Base-by-base conservation (phyloP, 2,797 vertebrate species). In the Chelidonichthys spinosus region DNA sequence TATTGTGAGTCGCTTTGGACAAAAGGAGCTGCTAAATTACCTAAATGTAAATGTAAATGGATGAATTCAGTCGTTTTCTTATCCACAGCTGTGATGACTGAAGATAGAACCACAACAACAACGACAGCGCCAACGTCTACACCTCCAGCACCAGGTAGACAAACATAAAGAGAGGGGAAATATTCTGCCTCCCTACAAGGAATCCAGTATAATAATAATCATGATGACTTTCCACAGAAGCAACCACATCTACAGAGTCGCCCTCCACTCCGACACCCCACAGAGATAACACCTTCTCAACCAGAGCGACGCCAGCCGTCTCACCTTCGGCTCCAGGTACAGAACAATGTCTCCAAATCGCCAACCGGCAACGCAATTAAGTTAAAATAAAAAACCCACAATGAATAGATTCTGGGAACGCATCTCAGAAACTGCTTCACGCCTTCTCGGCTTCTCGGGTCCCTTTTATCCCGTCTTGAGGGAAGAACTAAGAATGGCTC, bases 291-390 rank as follows among this genome's bases (percentile, higher is more conserved):
- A 15, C 50, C 35, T 10, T 46, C 72, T 62, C 74, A 76, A 25
- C 50, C 63, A 73, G 63, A 2, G 14, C 52, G 52, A 43, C 77
- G 59, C 1, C 76, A 58, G 6, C 59, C 6, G 44, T 8, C 53
- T 63, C 79, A 36, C 33, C 78, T 43, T 63, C 63, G 54, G 0
- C 17, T 35, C 42, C 1, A 90, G 90, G 89, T 92, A 93, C 64
- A 69, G 46, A 68, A 43, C 62, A 10, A 5, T 11, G 17, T 37
- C 40, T 53, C 25, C 18, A n/a, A 35, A 46, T 44, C 32, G 13
- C 44, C 10, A 2, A 42, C 50, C 4, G 11, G 49, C 61, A 25
- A 37, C 52, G 60, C 36, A 0, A 25, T 46, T 50, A 18, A 46
- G 1, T 7, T 56, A 17, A 13, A 42, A 72, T 56, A 17, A 13